These are phyloP conservation scores for Drosophila triauraria DNA, from an alignment of 1,140 invertebrate species.

Conservation along the genomic window DNA sequence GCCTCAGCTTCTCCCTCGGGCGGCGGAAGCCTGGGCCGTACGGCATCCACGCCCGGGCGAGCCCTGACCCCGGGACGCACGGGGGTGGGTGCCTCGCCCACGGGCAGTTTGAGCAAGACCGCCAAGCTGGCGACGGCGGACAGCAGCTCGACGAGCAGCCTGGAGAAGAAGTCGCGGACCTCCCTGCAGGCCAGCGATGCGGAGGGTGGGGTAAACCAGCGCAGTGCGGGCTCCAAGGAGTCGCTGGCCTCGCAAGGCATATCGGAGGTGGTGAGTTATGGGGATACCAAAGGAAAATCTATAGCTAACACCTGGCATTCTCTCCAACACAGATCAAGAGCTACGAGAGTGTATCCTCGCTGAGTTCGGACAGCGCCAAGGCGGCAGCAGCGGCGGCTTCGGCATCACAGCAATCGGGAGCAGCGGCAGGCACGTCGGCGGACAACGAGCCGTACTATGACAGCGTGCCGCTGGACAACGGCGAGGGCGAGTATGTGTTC, in stretches of 20 bases:
- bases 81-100: constrained; percentile 69
- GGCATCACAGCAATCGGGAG: constrained; percentile 50
- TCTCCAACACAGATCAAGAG: constrained; percentile 86
- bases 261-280: constrained; percentile 75
- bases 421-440: constrained; percentile 33
- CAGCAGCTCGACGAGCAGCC: constrained; percentile 79
- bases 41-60: constrained; percentile 62
- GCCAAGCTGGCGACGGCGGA: constrained; percentile 69
- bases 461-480: constrained; percentile 91
- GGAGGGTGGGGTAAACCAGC: constrained; percentile 45
- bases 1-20: constrained; percentile 21
- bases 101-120: constrained; percentile 71
- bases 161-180: constrained; percentile 78
- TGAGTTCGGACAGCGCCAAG: constrained; percentile 85
- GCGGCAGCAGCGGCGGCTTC: constrained; percentile 38
- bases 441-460: constrained; percentile 92
- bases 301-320: neutral
- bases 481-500: constrained; percentile 92
- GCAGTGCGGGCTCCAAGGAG: constrained; percentile 79
- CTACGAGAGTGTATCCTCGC: constrained; percentile 87
- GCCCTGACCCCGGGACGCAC: constrained; percentile 51
- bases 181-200: constrained; percentile 72
- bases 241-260: constrained; percentile 83
- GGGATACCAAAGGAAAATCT: too few relatives aligned
- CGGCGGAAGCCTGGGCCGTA: constrained; percentile 60